phyloP scores from a whole-genome alignment of 2,113 vertebrate genomes.

The Pithys albifrons region DNA sequence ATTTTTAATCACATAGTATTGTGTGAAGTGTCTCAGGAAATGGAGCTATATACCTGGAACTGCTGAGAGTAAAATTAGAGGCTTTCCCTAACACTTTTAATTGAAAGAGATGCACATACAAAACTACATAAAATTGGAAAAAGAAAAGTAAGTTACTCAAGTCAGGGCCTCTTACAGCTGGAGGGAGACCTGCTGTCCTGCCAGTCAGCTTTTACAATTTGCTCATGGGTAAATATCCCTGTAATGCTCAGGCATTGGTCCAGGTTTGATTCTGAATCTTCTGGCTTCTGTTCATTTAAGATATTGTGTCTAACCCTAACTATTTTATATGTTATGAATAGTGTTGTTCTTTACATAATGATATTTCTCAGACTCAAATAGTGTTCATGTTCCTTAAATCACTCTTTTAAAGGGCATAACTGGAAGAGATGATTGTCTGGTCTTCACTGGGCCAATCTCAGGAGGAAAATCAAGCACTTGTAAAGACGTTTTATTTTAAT shows the following conservation, averaged over 20 bases:
- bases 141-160: not conserved
- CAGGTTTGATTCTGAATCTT: constrained; percentile 21
- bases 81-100: not conserved
- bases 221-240: not conserved
- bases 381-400: not conserved
- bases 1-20: not conserved
- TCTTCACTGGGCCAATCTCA: not conserved
- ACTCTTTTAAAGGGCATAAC: not conserved
- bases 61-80: not conserved
- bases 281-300: constrained; percentile 41
- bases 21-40: not conserved
- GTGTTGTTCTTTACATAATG: not conserved
- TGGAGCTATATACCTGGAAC: not conserved
- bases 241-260: not conserved
- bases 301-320: not conserved
- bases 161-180: not conserved
- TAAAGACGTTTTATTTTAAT: not conserved
- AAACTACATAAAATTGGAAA: not conserved
- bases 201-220: not conserved
- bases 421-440: not conserved
- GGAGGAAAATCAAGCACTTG: not conserved
- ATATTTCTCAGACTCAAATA: not conserved
- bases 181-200: not conserved
- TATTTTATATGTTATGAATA: not conserved
- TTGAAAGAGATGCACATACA: not conserved